These are phyloP conservation scores for Lampris megalopsis DNA, from an alignment of 2,113 vertebrate species.

Conservation along the genomic window DNA sequence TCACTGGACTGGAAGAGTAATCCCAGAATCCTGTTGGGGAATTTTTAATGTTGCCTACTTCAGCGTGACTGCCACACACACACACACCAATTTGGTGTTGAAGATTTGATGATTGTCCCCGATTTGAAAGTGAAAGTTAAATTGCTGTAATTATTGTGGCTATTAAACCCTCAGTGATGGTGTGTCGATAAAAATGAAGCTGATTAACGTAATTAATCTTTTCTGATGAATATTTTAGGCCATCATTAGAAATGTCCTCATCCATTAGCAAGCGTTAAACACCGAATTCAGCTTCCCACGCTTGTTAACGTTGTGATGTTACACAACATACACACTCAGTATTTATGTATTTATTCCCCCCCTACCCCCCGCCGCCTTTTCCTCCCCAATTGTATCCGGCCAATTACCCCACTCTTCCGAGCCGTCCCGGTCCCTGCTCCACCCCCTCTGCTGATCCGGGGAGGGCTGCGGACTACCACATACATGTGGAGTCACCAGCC, in stretches of 20 bases:
- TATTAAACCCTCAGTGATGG: conserved; percentile 34
- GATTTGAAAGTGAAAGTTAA: conserved; percentile 33
- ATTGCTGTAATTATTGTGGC: conserved; percentile 31
- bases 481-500: too few species aligned
- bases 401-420: too few species aligned
- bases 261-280: too few species aligned
- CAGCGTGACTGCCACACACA: conserved; percentile 6
- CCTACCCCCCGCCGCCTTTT: too few species aligned
- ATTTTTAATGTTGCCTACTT: conserved; percentile 32
- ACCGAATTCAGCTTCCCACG: neutral
- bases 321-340: neutral
- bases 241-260: neutral
- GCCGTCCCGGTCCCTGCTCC: too few species aligned
- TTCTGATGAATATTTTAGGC: conserved; percentile 1
- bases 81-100: conserved; percentile 1
- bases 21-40: conserved; percentile 25
- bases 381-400: too few species aligned
- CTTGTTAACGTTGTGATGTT: neutral
- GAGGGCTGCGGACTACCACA: too few species aligned
- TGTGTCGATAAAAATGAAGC: conserved; percentile 5
- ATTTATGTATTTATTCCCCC: too few species aligned
- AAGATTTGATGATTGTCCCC: neutral
- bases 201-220: conserved; percentile 16
- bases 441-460: too few species aligned
- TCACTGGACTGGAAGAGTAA: conserved; percentile 26